Base-by-base conservation (phyloP, 2,113 vertebrate genomes). In the Mohoua ochrocephala region DNA sequence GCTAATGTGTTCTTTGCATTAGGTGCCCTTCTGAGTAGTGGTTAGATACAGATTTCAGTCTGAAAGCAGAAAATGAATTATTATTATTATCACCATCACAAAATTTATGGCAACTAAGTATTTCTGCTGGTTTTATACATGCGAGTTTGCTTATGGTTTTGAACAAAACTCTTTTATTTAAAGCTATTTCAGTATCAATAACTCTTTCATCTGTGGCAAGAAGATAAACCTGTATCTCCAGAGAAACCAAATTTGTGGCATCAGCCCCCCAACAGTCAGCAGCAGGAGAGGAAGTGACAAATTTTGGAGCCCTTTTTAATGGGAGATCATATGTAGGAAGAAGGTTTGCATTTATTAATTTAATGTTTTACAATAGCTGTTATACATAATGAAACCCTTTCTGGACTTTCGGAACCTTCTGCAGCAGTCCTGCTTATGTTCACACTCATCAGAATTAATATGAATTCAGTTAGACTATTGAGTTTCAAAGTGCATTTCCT, bases 391-490 rank as follows among this genome's bases (percentile, higher is more conserved):
- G 54, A 77, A 82, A 84, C 20, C n/a, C 82, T 45, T 89, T 91
- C 67, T 94, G 93, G 93, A 89, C 68, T 94, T 97, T 92, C 82
- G 91, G 93, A 93, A 93, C 70, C 67, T 95, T 95, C 68, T 90
- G 85, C 60, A 79, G 42, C 84, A 91, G 81, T 91, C 54, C 82
- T 90, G 73, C 61, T 84, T 96, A 53, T 96, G 95, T 97, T 95
- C 77, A 39, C 78, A 31, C 83, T 97, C 84, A 91, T 80, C 35
- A 57, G 53, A 89, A 93, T 93, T 89, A 94, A 87, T 70, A 84
- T 54, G 84, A 95, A 96, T 94, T 95, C 54, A 84, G 33, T 67
- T 65, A 70, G 84, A 89, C 68, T 90, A 87, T 59, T 96, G 93
- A 78, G 54, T 95, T 97, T 91, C 91, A 80, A 96, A 96, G 84